Percentiles rank a stretch among this genome's conserved stretches.
Evolutionary conservation across 2,888 invertebrate genomes (phyloP).

Genomic region (Argyresthia albistria): DNA sequence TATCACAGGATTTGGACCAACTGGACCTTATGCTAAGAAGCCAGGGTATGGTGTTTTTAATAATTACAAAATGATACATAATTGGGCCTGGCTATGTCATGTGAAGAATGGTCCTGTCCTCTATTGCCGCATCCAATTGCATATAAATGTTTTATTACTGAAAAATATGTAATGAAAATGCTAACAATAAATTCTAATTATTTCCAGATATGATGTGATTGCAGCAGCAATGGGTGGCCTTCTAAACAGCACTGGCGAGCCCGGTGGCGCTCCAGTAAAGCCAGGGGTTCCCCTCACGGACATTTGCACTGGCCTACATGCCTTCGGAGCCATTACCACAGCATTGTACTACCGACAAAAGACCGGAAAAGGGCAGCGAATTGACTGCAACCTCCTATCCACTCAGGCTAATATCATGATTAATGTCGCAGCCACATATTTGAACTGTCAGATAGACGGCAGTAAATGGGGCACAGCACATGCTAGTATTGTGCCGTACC

Average conservation of each 20-base stretch:
- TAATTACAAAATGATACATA: too few relatives aligned
- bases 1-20: slow-evolving; percentile 91
- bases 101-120: too few relatives aligned
- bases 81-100: too few relatives aligned
- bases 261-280: slow-evolving; percentile 88
- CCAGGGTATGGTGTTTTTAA: slow-evolving; percentile 75
- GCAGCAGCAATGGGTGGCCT: slow-evolving; percentile 94
- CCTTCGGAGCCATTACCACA: slow-evolving; percentile 94
- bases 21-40: slow-evolving; percentile 87
- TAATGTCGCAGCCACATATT: slow-evolving; percentile 90
- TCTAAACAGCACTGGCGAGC: slow-evolving; percentile 90
- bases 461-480: slow-evolving; percentile 94
- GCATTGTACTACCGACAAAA: slow-evolving; percentile 84
- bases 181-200: not conserved
- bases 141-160: too few relatives aligned
- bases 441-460: slow-evolving; percentile 87
- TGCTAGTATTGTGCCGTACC: slow-evolving; percentile 94
- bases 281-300: slow-evolving; percentile 95
- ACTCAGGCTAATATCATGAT: slow-evolving; percentile 92
- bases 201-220: slow-evolving; percentile 88
- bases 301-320: slow-evolving; percentile 93
- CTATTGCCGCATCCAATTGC: too few relatives aligned
- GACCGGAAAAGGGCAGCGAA: slow-evolving; percentile 90
- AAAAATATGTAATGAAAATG: not conserved
- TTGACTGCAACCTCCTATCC: slow-evolving; percentile 94